Conservation (phyloP, 2,113 vertebrate genomes). For the Pelecanoides urinatrix region DNA sequence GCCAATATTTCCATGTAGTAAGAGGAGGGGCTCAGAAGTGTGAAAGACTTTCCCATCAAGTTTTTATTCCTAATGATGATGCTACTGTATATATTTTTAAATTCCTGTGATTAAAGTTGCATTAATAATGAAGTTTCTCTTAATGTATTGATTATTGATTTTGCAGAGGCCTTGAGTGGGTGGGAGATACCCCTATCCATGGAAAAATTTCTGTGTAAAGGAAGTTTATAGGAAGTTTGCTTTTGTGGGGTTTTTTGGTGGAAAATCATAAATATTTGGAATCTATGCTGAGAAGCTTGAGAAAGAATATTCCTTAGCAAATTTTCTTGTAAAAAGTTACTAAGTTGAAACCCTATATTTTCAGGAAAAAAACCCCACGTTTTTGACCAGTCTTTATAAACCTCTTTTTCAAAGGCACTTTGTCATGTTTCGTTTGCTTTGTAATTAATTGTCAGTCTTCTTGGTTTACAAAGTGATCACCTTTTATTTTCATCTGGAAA, state of each 20-base stretch:
- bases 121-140: background rate
- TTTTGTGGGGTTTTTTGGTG: background rate
- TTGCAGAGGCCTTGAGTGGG: background rate
- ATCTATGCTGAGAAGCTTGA: background rate
- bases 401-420: background rate
- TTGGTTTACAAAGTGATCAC: background rate
- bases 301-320: background rate
- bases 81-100: background rate
- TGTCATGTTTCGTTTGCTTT: background rate
- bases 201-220: background rate
- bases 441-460: background rate
- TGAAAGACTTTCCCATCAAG: background rate
- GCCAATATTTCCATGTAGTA: background rate
- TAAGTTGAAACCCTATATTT: background rate
- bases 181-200: background rate
- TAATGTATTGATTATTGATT: background rate
- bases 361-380: rapidly evolving
- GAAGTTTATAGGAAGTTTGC: background rate
- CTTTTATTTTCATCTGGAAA: background rate
- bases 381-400: background rate
- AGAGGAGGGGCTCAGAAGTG: background rate
- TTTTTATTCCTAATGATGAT: background rate
- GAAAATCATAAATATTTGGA: background rate
- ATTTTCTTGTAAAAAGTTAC: background rate
- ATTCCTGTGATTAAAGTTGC: background rate